phyloP scores from a whole-genome alignment of 2,797 vertebrate genomes.

The Microctenopoma stevenorrisi region DNA sequence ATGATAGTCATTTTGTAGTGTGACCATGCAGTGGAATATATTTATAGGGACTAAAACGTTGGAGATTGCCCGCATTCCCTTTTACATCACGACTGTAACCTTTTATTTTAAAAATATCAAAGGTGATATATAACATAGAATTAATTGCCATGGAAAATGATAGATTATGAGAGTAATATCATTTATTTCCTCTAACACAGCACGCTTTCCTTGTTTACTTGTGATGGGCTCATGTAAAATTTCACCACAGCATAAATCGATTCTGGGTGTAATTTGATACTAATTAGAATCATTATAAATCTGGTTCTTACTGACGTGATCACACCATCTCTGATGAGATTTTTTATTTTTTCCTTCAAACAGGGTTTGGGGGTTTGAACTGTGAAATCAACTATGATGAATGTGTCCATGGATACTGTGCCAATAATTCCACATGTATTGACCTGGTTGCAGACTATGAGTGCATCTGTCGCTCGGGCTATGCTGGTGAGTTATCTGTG shows the following conservation, averaged over 20 bases:
- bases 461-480: constrained; percentile 83
- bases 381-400: constrained; percentile 87
- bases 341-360: constrained; percentile 50
- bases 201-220: constrained; percentile 24
- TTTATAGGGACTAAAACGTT: constrained; percentile 88
- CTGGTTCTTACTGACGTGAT: constrained; percentile 53
- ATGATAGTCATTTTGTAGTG: constrained; percentile 93
- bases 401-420: constrained; percentile 80
- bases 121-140: constrained; percentile 51
- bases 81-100: constrained; percentile 70
- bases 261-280: constrained; percentile 39
- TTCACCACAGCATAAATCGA: constrained; percentile 33
- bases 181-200: constrained; percentile 39
- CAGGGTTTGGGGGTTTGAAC: constrained; percentile 80
- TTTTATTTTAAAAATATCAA: constrained; percentile 60
- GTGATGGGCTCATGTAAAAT: constrained; percentile 27
- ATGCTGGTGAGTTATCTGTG: constrained; percentile 78
- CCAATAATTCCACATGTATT: constrained; percentile 85
- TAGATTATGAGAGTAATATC: not conserved
- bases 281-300: constrained; percentile 56
- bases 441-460: constrained; percentile 82
- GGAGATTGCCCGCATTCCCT: constrained; percentile 77
- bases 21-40: constrained; percentile 89
- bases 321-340: constrained; percentile 42
- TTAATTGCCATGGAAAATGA: constrained; percentile 25